phyloP scores from a whole-genome alignment of 2,888 invertebrate species.

The Pseudococcus viburni region DNA sequence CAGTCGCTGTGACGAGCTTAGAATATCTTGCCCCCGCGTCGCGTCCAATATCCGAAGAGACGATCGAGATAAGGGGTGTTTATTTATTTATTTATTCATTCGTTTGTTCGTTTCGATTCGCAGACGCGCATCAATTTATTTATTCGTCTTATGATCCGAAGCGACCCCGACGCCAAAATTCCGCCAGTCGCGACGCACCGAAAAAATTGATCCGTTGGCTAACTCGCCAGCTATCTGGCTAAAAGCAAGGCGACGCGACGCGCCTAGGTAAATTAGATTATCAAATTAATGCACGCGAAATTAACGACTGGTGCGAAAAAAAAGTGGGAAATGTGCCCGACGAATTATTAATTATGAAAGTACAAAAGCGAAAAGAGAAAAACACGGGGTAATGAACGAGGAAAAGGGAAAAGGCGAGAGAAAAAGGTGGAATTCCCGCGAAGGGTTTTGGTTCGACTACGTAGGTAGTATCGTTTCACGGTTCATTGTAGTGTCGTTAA shows the following conservation, averaged over 20 bases:
- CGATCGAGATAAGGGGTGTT: neutral
- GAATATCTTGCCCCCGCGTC: neutral
- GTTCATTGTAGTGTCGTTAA: conserved; percentile 58
- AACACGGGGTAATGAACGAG: neutral
- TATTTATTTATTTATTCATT: conserved; percentile 12
- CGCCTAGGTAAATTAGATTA: neutral
- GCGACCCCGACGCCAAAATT: too few species aligned
- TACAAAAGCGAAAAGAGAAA: neutral
- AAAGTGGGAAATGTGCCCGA: conserved; percentile 24
- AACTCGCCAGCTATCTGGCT: neutral
- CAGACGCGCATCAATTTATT: neutral
- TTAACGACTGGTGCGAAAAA: neutral
- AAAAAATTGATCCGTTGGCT: neutral
- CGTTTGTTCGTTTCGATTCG: neutral
- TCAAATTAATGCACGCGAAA: conserved; percentile 6
- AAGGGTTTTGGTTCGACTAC: conserved; percentile 24
- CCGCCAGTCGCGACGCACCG: too few species aligned
- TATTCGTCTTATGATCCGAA: too few species aligned
- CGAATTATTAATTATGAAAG: conserved; percentile 1
- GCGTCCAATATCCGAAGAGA: neutral
- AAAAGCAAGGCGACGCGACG: neutral
- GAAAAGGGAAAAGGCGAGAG: neutral
- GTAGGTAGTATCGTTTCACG: conserved; percentile 47
- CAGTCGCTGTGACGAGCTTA: neutral
- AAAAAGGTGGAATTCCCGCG: neutral